These are phyloP conservation scores for Nasonia oneida DNA, from an alignment of 2,888 invertebrate genomes.

Conservation along the genomic window DNA sequence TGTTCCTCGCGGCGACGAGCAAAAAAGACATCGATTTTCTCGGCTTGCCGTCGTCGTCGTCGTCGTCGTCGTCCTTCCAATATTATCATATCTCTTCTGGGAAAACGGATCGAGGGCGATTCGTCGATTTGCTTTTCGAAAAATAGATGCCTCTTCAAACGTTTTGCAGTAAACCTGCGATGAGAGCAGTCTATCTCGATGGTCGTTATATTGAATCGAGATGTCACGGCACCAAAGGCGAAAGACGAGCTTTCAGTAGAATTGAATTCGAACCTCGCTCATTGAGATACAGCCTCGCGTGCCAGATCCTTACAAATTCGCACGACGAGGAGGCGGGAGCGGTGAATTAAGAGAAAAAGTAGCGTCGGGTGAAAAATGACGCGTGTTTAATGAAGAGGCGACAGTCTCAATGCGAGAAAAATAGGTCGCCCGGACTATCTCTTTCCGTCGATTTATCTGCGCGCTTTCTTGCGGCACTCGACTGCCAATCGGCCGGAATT, in stretches of 20 bases:
- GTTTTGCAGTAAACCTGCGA: too few relatives aligned
- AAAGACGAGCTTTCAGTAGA: too few relatives aligned
- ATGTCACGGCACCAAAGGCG: too few relatives aligned
- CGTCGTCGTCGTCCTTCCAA: too few relatives aligned
- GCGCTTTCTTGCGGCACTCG: constrained; percentile 16
- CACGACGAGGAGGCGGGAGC: background rate
- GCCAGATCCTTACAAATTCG: background rate
- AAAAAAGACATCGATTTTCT: background rate
- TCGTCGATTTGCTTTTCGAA: too few relatives aligned
- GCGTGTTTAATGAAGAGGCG: constrained; percentile 25
- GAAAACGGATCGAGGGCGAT: too few relatives aligned
- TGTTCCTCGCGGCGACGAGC: background rate
- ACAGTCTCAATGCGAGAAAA: background rate
- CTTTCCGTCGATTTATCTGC: constrained; percentile 19
- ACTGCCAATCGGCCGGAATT: constrained; percentile 33
- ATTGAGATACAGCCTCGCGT: background rate
- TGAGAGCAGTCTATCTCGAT: too few relatives aligned
- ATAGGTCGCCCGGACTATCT: constrained; percentile 30
- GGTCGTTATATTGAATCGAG: too few relatives aligned
- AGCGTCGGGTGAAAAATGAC: background rate
- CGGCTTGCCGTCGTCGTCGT: too few relatives aligned
- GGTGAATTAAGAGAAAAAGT: background rate
- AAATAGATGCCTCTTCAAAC: too few relatives aligned
- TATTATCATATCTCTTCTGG: too few relatives aligned
- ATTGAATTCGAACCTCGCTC: too few relatives aligned